Evolutionary conservation across 2,888 invertebrate species (phyloP), one percentile per base, ranked within the genome.

Genomic region (Therioaphis trifolii): DNA sequence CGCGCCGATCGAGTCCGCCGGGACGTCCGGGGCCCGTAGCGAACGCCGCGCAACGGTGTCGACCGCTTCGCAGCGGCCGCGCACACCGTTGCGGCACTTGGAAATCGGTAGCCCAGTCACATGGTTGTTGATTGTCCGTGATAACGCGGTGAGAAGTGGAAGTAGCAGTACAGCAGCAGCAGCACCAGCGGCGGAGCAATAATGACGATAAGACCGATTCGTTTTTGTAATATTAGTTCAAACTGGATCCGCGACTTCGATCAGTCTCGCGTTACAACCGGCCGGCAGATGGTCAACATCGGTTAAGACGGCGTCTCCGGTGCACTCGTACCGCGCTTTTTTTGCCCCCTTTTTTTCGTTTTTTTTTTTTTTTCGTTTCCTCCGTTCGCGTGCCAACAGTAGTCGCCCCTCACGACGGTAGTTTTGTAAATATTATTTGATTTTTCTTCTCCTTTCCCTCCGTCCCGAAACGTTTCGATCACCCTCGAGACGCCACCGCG

Each of bases 201-300:
- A 61, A 43, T 76, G 75, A 46, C 15, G 46, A 46, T 46, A 46
- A 15, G 11, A 46, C 46, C 46, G 58, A 66, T 66, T 9, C 49
- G 77, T 78, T 78, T 66, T 35, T 12, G 29, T 49, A 27, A 61
- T 61, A 46, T 66, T 27, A 49, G 77, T 78, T 78, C 66, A 66
- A 77, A 77, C 66, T 7, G 49, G 77, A 49, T 43, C 24, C 43
- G 49, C 21, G 58, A 21, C 46, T 55, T 46, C 77, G 35, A 66
- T 66, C 49, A 78, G 77, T 78, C 77, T 78, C 49, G 66, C 49
- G 66, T 66, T 78, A n/a, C 18, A 35, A 52, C 52, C 77, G 66
- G 66, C 49, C 66, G 66, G 77, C 35, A 35, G 21, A 12, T 29
- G 29, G 35, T 66, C 52, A 3, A 4, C 18, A 12, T 0, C 15